Percentiles rank a stretch among this genome's conserved stretches.
phyloP scores from a whole-genome alignment of 1,140 invertebrate species.

The Pissodes strobi region DNA sequence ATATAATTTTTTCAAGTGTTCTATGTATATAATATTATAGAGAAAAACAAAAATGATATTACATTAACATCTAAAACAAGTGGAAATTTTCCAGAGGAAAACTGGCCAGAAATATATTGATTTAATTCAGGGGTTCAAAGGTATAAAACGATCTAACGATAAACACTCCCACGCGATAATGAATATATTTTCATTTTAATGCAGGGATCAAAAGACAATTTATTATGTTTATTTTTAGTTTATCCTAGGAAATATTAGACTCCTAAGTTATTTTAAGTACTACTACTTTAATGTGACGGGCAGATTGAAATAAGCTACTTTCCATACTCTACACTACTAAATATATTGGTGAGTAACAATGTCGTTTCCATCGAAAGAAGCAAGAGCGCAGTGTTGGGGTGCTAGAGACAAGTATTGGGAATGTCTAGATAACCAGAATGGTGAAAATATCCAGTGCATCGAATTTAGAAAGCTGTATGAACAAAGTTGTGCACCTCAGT shows the following conservation, averaged over 20 bases:
- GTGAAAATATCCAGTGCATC: constrained; percentile 62
- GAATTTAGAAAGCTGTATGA: constrained; percentile 79
- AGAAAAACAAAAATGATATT: no score
- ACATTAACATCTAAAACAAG: no score
- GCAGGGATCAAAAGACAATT: constrained; percentile 29
- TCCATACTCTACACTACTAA: neutral
- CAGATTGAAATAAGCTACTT: constrained; percentile 12
- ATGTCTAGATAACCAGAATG: constrained; percentile 72
- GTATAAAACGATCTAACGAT: no score
- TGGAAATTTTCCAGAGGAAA: no score
- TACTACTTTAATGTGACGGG: constrained; percentile 2
- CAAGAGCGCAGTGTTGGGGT: constrained; percentile 81
- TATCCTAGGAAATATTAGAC: constrained; percentile 32
- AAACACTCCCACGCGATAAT: neutral
- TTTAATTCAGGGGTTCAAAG: neutral
- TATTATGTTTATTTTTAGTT: constrained; percentile 42
- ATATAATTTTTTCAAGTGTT: no score
- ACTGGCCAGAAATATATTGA: no score
- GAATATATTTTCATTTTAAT: constrained; percentile 13
- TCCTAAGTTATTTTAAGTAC: constrained; percentile 26
- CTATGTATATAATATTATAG: no score
- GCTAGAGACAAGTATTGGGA: constrained; percentile 87
- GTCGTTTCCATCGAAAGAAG: constrained; percentile 83
- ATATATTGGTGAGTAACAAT: constrained; percentile 58
- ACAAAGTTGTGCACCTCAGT: constrained; percentile 80